Evolutionary conservation across 2,113 vertebrate genomes (phyloP).

Genomic region (Capra hircus): DNA sequence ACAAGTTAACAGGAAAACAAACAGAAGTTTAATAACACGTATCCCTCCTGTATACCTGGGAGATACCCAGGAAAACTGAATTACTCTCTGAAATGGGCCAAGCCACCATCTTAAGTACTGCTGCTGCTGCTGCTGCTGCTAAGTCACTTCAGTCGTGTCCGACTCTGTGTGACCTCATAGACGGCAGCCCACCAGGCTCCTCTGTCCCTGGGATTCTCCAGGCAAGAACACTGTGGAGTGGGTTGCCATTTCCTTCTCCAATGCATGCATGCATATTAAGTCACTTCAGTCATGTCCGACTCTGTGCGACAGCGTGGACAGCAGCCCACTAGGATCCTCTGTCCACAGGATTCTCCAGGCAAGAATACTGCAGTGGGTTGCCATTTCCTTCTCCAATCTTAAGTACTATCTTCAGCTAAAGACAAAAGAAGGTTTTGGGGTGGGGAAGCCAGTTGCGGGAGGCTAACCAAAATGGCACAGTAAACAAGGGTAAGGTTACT

Average conservation of each 20-base stretch:
- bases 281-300: background rate
- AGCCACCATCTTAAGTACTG: background rate
- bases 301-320: background rate
- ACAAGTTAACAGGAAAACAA: background rate
- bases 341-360: background rate
- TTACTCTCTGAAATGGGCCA: background rate
- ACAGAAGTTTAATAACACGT: background rate
- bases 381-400: background rate
- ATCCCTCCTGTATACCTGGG: background rate
- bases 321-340: background rate
- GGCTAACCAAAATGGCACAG: background rate
- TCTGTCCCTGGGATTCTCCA: background rate
- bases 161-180: background rate
- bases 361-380: background rate
- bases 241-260: background rate
- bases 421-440: background rate
- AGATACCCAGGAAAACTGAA: background rate
- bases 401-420: background rate
- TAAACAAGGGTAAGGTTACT: background rate
- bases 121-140: background rate
- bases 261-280: background rate
- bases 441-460: background rate
- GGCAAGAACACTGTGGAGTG: background rate
- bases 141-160: rapidly evolving
- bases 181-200: background rate